phyloP scores from a whole-genome alignment of 2,113 vertebrate species.

The Monopterus albus region DNA sequence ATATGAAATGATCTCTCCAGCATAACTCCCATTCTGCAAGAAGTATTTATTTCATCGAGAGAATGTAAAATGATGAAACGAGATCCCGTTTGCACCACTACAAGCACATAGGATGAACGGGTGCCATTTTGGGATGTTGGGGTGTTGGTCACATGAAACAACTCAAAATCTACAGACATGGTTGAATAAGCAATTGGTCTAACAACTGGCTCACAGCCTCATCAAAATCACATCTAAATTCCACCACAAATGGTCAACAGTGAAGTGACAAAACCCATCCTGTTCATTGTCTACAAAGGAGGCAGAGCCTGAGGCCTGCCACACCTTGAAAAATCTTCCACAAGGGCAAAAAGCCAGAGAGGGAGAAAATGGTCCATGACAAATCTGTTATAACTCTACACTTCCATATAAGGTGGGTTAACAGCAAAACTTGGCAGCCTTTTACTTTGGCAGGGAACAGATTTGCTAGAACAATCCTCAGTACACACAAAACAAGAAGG shows the following conservation, averaged over 20 bases:
- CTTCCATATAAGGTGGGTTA: constrained; percentile 5
- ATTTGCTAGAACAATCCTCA: constrained; percentile 17
- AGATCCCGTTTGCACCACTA: constrained; percentile 25
- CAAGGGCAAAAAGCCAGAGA: not conserved
- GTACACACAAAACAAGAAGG: constrained; percentile 17
- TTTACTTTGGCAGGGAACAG: constrained; percentile 24
- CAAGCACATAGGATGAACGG: constrained; percentile 14
- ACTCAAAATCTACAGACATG: too few species aligned
- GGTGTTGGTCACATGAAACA: constrained; percentile 2
- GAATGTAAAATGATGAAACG: constrained; percentile 41
- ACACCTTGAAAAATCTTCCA: constrained; percentile 32
- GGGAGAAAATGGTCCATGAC: not conserved
- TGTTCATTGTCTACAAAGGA: constrained; percentile 33
- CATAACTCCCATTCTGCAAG: constrained; percentile 31
- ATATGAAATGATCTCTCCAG: constrained; percentile 55
- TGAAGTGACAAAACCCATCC: constrained; percentile 30
- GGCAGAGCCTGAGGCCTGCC: constrained; percentile 36
- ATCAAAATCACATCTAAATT: constrained; percentile 14
- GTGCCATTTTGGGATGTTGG: not conserved
- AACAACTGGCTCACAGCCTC: constrained; percentile 17
- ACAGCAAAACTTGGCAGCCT: constrained; percentile 19
- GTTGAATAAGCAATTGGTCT: constrained; percentile 8
- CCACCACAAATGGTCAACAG: constrained; percentile 1
- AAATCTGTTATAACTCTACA: constrained; percentile 13
- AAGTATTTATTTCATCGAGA: constrained; percentile 45